Evolutionary conservation across 2,797 vertebrate species (phyloP), one percentile per base, ranked within the genome.

Genomic region (Cyprinella venusta): DNA sequence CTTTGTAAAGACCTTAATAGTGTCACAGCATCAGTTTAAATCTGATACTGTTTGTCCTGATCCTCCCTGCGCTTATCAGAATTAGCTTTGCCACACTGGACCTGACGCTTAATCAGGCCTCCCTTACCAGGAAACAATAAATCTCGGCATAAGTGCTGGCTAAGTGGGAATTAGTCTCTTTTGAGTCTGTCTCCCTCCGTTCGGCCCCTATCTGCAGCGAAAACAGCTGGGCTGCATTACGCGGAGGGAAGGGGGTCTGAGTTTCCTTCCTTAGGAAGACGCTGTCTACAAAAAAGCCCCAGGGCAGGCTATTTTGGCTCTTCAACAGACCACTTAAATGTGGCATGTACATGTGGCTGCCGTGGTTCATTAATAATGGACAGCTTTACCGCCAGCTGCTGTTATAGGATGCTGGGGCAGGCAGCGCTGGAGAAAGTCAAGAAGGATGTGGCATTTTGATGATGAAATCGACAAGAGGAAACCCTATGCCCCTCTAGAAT

Each of bases 51-150:
- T 74, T 88, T 72, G n/a, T 82, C 86, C 86, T 90, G 88, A 88
- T 88, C 85, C 87, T 80, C 88, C 77, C 87, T 78, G 67, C 68
- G 85, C 88, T 88, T 90, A 87, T 85, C 85, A 86, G 76, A 90
- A 86, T 84, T 78, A 84, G 75, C 67, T 86, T 80, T 59, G 68
- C 76, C 79, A 83, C 36, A 38, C 80, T 86, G 79, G 54, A 42
- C 81, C 59, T 52, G 50, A 45, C 15, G 45, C 82, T 87, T 90
- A 91, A 91, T 92, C 89, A 86, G 84, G 85, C 86, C 89, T 87
- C 83, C 87, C 85, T 86, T 88, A 90, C 69, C 87, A 87, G 89
- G 85, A 90, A 91, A 89, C 89, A 90, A 85, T 85, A 89, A 93
- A 92, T 89, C 89, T 85, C 72, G 76, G 84, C 89, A 82, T 87